Evolutionary conservation across 2,797 vertebrate genomes (phyloP), one percentile per base, ranked within the genome.

Genomic region (Falco peregrinus): DNA sequence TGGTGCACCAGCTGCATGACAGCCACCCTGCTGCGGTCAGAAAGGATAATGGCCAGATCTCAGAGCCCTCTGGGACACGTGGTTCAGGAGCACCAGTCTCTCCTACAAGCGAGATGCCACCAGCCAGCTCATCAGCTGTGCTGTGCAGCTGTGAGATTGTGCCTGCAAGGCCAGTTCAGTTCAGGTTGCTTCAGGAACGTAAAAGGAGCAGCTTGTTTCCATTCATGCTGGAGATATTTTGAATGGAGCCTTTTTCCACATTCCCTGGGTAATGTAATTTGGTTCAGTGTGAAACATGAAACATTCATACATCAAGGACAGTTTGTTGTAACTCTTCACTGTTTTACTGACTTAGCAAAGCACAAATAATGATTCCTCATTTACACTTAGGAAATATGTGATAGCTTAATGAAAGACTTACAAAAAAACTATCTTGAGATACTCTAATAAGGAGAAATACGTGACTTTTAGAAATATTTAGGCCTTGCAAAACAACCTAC

Each of bases 221-320:
- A 14, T 64, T 82, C 6, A 4, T 76, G 33, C 37, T 47, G 78
- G 29, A 81, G 50, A 47, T 18, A 51, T 11, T 69, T 67, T 26
- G 16, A 47, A 22, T 19, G 24, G 26, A 86, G 11, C 12, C 13
- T 33, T 81, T 95, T 84, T 57, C 31, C 26, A 12, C 21, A 6
- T 70, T 61, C 8, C 17, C 35, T 63, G 57, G 19, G 8, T 89
- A 80, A 77, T 57, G 48, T 31, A 73, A 63, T 47, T 83, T 93
- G 39, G 24, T 89, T 79, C 28, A 53, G 17, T 0, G 0, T 16
- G 50, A 87, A 81, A 84, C 0, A 0, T 35, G 45, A 75, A 64
- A 24, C 33, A 16, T 53, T 29, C 45, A 53, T 48, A 53, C 26
- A 82, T 61, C 35, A 79, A 65, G 33, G 8, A 81, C 4, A 39